Evolutionary conservation across 2,113 vertebrate species (phyloP).

Genomic region (Apteryx mantelli): DNA sequence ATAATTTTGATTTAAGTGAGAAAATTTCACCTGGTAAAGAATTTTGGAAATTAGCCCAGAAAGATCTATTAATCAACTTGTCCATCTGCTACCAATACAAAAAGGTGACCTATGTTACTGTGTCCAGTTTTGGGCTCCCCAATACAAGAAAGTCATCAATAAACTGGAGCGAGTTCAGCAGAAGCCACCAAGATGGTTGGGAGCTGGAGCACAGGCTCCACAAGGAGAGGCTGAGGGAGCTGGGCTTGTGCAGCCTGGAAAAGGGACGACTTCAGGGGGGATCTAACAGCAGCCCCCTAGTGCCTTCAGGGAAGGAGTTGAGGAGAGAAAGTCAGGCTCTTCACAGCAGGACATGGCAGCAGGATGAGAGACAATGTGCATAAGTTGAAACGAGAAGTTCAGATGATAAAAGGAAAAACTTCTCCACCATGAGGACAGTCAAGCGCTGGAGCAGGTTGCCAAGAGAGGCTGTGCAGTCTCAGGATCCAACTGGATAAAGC

Average conservation of each 20-base stretch:
- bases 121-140: not conserved
- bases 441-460: not conserved
- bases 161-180: not conserved
- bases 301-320: not conserved
- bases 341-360: not conserved
- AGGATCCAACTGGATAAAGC: no score
- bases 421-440: not conserved
- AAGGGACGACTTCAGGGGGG: not conserved
- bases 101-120: accelerated
- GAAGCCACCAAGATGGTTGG: not conserved
- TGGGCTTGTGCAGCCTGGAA: not conserved
- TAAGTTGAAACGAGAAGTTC: not conserved
- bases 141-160: not conserved
- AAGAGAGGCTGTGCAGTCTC: not conserved
- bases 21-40: not conserved
- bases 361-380: not conserved
- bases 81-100: not conserved
- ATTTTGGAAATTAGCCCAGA: not conserved
- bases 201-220: not conserved
- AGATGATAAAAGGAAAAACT: not conserved
- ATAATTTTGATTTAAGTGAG: not conserved
- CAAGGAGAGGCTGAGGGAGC: not conserved
- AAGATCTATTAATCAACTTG: not conserved
- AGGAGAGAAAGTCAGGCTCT: not conserved
- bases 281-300: not conserved